Conservation (phyloP, 2,113 vertebrate species). For the Periophthalmodon schlosseri region DNA sequence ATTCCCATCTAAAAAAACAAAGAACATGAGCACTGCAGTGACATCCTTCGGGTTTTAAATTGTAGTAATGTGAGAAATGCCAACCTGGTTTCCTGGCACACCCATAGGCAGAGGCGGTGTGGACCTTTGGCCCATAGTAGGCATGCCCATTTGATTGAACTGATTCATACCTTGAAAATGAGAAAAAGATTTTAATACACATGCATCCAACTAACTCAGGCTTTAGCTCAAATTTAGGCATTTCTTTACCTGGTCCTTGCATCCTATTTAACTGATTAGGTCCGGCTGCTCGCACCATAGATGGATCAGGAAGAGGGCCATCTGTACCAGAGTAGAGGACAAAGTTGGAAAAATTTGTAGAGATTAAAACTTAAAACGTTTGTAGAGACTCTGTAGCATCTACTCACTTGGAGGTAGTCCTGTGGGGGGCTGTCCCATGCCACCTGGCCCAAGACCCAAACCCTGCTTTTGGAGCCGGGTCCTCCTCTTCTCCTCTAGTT, state of each 20-base stretch:
- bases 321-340: constrained; percentile 72
- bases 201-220: neutral
- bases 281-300: constrained; percentile 86
- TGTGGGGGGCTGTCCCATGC: constrained; percentile 71
- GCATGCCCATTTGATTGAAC: constrained; percentile 89
- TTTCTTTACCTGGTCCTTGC: constrained; percentile 84
- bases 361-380: neutral
- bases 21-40: neutral
- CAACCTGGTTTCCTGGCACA: constrained; percentile 88
- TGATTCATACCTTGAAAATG: constrained; percentile 86
- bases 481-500: constrained; percentile 93
- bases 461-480: constrained; percentile 93
- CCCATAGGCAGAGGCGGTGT: constrained; percentile 90
- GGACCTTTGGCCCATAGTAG: constrained; percentile 86
- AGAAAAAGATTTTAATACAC: neutral
- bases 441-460: constrained; percentile 79
- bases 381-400: neutral
- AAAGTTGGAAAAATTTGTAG: neutral
- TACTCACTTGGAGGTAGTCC: constrained; percentile 88
- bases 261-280: constrained; percentile 93
- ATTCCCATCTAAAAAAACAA: constrained; percentile 83
- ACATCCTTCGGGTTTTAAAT: neutral
- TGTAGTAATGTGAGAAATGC: constrained; percentile 8
- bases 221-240: neutral
- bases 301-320: constrained; percentile 87